These are phyloP conservation scores for Thera britannica DNA, from an alignment of 2,888 invertebrate genomes.

Conservation along the genomic window DNA sequence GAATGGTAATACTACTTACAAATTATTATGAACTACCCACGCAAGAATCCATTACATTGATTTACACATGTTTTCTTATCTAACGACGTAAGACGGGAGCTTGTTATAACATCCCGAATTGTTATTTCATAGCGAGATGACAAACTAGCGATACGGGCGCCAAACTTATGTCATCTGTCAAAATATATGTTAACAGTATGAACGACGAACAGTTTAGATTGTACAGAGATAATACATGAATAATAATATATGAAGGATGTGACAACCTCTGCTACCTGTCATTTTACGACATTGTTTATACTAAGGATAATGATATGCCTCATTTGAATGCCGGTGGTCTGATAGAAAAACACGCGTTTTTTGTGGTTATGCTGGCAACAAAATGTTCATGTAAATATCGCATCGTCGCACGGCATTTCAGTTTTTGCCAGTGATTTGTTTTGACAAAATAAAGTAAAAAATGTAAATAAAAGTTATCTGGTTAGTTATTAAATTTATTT, in stretches of 20 bases:
- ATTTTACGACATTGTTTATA: slow-evolving; percentile 80
- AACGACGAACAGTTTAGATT: slow-evolving; percentile 53
- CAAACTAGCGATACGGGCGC: slow-evolving; percentile 70
- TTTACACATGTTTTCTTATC: slow-evolving; percentile 71
- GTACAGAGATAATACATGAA: slow-evolving; percentile 34
- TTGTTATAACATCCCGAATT: slow-evolving; percentile 80
- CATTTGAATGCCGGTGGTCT: slow-evolving; percentile 82
- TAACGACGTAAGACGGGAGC: slow-evolving; percentile 80
- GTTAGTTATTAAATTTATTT: too few species aligned
- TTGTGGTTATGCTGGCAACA: slow-evolving; percentile 45
- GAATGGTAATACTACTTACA: slow-evolving; percentile 7
- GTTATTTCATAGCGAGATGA: slow-evolving; percentile 79
- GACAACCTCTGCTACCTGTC: slow-evolving; percentile 76
- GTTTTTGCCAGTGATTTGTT: slow-evolving; percentile 5
- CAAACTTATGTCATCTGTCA: slow-evolving; percentile 85
- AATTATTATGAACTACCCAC: slow-evolving; percentile 34
- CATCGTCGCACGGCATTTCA: slow-evolving; percentile 2
- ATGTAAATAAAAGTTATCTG: too few species aligned
- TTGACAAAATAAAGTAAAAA: neutral
- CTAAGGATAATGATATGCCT: slow-evolving; percentile 75
- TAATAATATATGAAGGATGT: slow-evolving; percentile 58
- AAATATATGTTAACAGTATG: slow-evolving; percentile 82
- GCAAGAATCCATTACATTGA: slow-evolving; percentile 64
- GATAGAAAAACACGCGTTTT: slow-evolving; percentile 61
- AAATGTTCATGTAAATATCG: slow-evolving; percentile 37